Base-by-base conservation (phyloP, 1,140 invertebrate genomes). In the Aphidius ervi region DNA sequence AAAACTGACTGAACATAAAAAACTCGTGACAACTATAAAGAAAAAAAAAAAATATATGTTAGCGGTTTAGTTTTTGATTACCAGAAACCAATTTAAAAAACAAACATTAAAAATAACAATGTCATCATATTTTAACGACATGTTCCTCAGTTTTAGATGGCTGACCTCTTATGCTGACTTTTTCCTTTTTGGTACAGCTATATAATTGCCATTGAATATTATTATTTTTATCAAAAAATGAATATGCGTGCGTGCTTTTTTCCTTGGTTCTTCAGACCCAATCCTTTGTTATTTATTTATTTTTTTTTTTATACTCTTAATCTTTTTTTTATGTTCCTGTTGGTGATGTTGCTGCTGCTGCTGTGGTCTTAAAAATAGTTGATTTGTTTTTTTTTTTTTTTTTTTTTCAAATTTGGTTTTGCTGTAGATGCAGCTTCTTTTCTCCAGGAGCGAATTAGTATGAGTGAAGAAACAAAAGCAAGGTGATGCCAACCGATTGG, bases 401-500 rank as follows among this genome's bases (percentile, higher is more conserved):
- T 43, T 43, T 8, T 43, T 43, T 43, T 43, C 9, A 43, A 43
- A 16, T 7, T 40, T 54, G 8, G 4, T 52, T 39, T 41, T 54
- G n/a, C 37, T 40, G 4, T 9, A 6, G 41, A 47, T 31, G 42
- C 16, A 16, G 16, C 46, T 48, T 16, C 64, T 66, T 68, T 64
- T 61, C 67, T 65, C 68, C 68, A 66, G 67, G 69, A 68, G 71
- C 70, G 74, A 78, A 78, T 78, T 76, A 77, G 75, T 76, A 76
- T 76, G 68, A 72, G 71, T 72, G 70, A 73, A 73, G 70, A 71
- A 77, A 77, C 74, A 76, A 76, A 76, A 76, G 73, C 73, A 71
- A n/a, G 48, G 41, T 53, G 58, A 63, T 53, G 16, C 48, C 56
- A 49, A 45, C 58, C 56, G 52, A 53, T 56, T 49, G 53, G 59